A percentile compares a stretch with the other conserved stretches of the same genome.
Conservation (phyloP, 2,797 vertebrate genomes). For the Eurystomus glaucurus region DNA sequence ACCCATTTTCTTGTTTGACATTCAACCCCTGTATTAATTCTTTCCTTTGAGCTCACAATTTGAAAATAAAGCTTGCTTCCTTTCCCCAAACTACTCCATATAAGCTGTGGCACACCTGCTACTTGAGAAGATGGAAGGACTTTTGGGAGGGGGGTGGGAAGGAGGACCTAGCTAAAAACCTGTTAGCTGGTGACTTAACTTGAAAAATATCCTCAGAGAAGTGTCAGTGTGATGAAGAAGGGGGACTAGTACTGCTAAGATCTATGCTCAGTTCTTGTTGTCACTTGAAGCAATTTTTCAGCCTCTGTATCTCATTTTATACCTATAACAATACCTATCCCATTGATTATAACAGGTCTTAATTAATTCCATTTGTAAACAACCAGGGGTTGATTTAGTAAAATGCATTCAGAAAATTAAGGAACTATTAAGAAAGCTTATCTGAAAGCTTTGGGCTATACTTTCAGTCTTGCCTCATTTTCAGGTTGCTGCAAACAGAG, state of each 20-base stretch:
- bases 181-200: background rate
- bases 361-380: background rate
- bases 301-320: background rate
- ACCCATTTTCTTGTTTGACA: background rate
- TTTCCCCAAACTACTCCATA: background rate
- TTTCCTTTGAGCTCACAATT: background rate
- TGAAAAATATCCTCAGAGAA: background rate
- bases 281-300: background rate
- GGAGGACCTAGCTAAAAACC: background rate
- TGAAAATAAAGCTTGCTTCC: background rate
- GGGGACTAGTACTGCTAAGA: background rate
- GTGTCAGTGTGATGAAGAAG: background rate
- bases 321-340: background rate
- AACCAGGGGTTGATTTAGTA: background rate
- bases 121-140: background rate
- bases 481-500: background rate
- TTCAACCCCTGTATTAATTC: background rate
- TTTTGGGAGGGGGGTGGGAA: background rate
- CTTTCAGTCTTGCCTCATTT: background rate
- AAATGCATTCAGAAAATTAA: background rate
- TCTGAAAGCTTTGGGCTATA: background rate
- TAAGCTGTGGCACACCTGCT: background rate
- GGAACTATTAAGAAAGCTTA: background rate
- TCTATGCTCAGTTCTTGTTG: background rate
- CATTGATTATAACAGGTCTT: background rate